Conservation (phyloP, 2,113 vertebrate genomes). For the Variabilichromis moorii region DNA sequence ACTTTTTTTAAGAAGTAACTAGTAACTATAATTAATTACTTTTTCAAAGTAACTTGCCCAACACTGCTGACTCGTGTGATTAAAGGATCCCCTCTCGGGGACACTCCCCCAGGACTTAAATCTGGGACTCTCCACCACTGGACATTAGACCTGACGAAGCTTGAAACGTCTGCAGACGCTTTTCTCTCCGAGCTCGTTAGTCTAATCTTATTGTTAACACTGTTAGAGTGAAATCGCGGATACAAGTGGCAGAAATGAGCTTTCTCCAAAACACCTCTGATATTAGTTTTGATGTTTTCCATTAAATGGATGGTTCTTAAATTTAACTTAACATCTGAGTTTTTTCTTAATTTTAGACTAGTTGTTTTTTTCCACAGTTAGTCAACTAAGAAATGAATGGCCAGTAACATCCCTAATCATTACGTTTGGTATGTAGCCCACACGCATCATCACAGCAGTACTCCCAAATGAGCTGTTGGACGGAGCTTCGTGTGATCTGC, state of each 20-base stretch:
- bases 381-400: neutral
- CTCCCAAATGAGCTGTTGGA: neutral
- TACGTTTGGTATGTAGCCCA: neutral
- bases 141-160: rapidly evolving
- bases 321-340: neutral
- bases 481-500: neutral
- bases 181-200: neutral
- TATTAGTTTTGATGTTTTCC: neutral
- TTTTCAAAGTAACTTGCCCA: neutral
- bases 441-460: neutral
- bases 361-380: neutral
- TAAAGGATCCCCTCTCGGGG: neutral
- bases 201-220: neutral
- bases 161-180: neutral
- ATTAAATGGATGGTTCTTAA: neutral
- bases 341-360: neutral
- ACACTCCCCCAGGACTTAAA: neutral
- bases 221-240: rapidly evolving
- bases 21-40: no score
- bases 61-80: neutral
- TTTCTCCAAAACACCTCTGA: neutral
- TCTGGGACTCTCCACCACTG: neutral
- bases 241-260: rapidly evolving
- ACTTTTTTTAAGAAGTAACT: no score
- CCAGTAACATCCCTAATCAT: neutral